Base-by-base conservation (phyloP, 2,113 vertebrate genomes). In the Brachypodius melanocephalos region DNA sequence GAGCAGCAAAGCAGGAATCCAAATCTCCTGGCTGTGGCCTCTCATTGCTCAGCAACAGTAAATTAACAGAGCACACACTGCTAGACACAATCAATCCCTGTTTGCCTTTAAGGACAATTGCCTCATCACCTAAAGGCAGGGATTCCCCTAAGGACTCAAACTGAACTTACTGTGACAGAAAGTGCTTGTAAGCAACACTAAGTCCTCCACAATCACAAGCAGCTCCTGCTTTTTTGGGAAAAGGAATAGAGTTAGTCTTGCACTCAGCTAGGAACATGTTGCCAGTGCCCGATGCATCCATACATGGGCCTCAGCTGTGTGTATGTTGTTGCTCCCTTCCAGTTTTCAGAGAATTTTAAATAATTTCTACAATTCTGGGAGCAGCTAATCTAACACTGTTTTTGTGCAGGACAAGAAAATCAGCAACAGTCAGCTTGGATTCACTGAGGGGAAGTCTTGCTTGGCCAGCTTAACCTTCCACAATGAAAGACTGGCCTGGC, bases 211-310 rank as follows among this genome's bases (percentile, higher is more conserved):
- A 8, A 22, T 22, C 28, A 34, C 28, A 73, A 63, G 36, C 22
- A 66, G 55, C 4, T 69, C 65, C 14, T 38, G 46, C 31, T 74
- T 36, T 69, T 5, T 4, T n/a, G 34, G 43, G 42, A 32, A 61
- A 46, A 46, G n/a, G 36, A 89, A 32, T 3, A 40, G 26, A 15
- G 6, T 34, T 55, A 54, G 28, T 18, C 28, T 67, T 52, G 21
- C 11, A 72, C 8, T 14, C 5, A 5, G 4, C 49, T 24, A 77
- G 68, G 45, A 85, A 26, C 11, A 28, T 0, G 0, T 40, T 18
- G 21, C 21, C 74, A 40, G 9, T 18, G 76, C 19, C 26, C 54
- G 28, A 24, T 21, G 38, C 12, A 58, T 19, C 63, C 42, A 21
- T 25, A 18, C 28, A 18, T 0, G 3, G 38, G 29, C 24, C 73